phyloP scores from a whole-genome alignment of 2,113 vertebrate genomes.

The Corythaixoides concolor region DNA sequence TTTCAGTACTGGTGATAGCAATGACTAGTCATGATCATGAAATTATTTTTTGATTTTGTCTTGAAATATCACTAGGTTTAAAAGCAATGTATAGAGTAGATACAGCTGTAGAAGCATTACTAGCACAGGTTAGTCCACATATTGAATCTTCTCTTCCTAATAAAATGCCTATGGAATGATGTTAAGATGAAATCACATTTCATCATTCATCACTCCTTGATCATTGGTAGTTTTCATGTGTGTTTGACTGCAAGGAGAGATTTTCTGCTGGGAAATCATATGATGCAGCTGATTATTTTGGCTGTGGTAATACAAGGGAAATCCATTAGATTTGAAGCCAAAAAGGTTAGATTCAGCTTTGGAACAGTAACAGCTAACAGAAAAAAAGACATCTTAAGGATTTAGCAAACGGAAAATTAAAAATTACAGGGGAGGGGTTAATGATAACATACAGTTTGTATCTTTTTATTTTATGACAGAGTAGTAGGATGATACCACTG shows the following conservation, averaged over 20 bases:
- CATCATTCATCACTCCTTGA: neutral
- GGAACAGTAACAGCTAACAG: neutral
- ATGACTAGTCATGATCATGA: neutral
- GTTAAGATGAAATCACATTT: neutral
- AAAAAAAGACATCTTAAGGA: neutral
- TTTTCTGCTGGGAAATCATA: neutral
- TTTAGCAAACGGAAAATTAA: neutral
- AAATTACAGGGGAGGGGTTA: rapidly evolving
- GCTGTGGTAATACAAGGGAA: neutral
- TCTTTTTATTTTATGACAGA: neutral
- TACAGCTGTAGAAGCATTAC: neutral
- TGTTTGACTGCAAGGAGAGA: neutral
- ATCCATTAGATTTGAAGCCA: neutral
- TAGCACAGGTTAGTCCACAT: neutral
- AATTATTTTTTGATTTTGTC: neutral
- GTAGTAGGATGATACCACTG: neutral
- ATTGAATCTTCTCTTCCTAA: neutral
- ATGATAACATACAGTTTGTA: neutral
- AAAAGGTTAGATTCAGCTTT: neutral
- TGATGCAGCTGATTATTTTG: neutral
- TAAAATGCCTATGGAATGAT: neutral
- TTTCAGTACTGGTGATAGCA: neutral
- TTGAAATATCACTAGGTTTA: neutral
- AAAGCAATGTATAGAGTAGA: neutral
- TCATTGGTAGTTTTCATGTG: neutral